A percentile compares a stretch with the other conserved stretches of the same genome.
phyloP scores from a whole-genome alignment of 2,113 vertebrate genomes.

The Bufo bufo region DNA sequence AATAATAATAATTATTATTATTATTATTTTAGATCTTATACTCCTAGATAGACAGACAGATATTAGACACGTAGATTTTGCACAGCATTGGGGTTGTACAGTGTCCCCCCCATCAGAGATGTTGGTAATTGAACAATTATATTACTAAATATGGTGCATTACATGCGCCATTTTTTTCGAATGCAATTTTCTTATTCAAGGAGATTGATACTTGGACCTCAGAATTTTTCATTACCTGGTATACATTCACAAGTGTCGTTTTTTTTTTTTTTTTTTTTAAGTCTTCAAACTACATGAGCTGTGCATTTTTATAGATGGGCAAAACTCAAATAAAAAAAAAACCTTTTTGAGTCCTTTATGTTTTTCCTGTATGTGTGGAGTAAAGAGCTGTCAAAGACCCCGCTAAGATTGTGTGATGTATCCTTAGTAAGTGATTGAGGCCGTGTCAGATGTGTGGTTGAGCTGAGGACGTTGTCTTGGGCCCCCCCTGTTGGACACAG shows the following conservation, averaged over 20 bases:
- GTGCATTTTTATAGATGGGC: slow-evolving; percentile 71
- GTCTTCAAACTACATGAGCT: slow-evolving; percentile 74
- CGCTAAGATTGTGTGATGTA: slow-evolving; percentile 62
- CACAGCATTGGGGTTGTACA: too few relatives aligned
- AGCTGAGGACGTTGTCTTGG: slow-evolving; percentile 59
- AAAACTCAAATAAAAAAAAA: slow-evolving; percentile 63
- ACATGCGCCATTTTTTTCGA: background rate
- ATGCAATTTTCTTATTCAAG: background rate
- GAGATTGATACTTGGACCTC: background rate
- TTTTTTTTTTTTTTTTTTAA: slow-evolving; percentile 70
- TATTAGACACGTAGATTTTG: background rate
- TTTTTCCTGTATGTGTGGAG: slow-evolving; percentile 71
- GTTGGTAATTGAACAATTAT: background rate
- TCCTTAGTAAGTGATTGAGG: slow-evolving; percentile 64
- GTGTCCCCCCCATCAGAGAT: too few relatives aligned
- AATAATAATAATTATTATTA: too few relatives aligned
- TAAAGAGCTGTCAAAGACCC: slow-evolving; percentile 74
- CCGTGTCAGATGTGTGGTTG: slow-evolving; percentile 66
- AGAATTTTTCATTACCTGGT: background rate
- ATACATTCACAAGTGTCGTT: slow-evolving; percentile 58
- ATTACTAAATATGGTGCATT: background rate
- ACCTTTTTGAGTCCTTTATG: slow-evolving; percentile 75
- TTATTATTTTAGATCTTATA: too few relatives aligned
- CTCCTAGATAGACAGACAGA: background rate
- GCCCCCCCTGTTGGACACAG: slow-evolving; percentile 76